Conservation (phyloP, 2,113 vertebrate genomes). For the Nyctereutes procyonoides region DNA sequence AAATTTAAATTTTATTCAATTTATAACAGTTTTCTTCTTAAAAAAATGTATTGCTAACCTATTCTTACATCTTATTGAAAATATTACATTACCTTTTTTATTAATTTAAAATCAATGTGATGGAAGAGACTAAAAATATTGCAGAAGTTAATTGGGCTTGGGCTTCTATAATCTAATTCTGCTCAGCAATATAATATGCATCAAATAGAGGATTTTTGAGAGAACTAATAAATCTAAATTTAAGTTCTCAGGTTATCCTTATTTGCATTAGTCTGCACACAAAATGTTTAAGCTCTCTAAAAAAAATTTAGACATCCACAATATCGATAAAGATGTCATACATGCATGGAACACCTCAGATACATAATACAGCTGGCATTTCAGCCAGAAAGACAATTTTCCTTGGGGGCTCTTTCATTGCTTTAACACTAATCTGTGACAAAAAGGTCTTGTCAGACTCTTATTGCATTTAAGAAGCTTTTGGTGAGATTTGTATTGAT, state of each 20-base stretch:
- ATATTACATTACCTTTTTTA: conserved; percentile 28
- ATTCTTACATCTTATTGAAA: not conserved
- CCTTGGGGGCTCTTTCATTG: conserved; percentile 86
- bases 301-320: conserved; percentile 30
- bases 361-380: conserved; percentile 78
- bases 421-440: conserved; percentile 89
- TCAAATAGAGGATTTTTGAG: not conserved
- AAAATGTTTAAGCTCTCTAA: conserved; percentile 57
- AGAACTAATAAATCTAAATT: not conserved
- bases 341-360: conserved; percentile 48
- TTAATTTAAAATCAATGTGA: conserved; percentile 47
- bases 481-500: conserved; percentile 93
- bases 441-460: conserved; percentile 88
- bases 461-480: conserved; percentile 89
- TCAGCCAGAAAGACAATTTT: conserved; percentile 81
- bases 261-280: conserved; percentile 66
- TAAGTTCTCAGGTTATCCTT: conserved; percentile 12
- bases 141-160: not conserved
- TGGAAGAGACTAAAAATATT: not conserved
- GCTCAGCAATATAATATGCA: not conserved
- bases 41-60: not conserved
- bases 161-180: conserved; percentile 39
- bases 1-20: conserved; percentile 18
- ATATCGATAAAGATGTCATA: conserved; percentile 77
- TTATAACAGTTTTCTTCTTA: conserved; percentile 8